Evolutionary conservation across 2,113 vertebrate species (phyloP), one percentile per base, ranked within the genome.

Genomic region (Apodemus sylvaticus): DNA sequence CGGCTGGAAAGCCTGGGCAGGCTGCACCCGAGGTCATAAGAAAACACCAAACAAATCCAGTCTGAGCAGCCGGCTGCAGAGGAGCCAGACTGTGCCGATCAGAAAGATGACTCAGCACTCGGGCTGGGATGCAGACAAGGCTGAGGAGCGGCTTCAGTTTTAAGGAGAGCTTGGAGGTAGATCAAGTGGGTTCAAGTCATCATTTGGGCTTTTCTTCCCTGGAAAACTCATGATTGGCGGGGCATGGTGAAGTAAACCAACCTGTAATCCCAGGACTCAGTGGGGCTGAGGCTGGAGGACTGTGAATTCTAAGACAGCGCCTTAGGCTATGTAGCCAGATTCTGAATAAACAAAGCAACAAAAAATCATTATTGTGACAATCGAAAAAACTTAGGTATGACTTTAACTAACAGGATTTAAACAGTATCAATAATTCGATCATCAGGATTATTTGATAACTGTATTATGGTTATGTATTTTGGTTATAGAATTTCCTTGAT

Each of bases 131-230:
- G 88, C 24, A 78, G 79, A 31, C 10, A 45, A 86, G 58, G 90
- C 55, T 7, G 26, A 90, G 68, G 53, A 53, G 22, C 14, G 42
- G 20, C 51, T 91, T 79, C 39, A 66, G 26, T 78, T n/a, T n/a
- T 31, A 81, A 7, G 13, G n/a, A 81, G 55, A n/a, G 29, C 17
- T 19, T 74, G 34, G 70, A 93, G 51, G 48, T 3, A 26, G 5
- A 31, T 71, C 12, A 31, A 58, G 26, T 71, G 60, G 26, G 36
- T 90, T 74, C 45, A n/a, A 13, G 7, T 51, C 68, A 60, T 87
- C 90, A 51, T 16, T 53, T 90, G 68, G 58, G n/a, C 86, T 92
- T 94, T 62, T 62, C 93, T 94, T 86, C 86, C 68, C 42, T 87
- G 5, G 71, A 64, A 58, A 76, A 89, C 42, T 77, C 68, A 24